Evolutionary conservation across 2,888 invertebrate genomes (phyloP).

Genomic region (Drosophila sordidula): DNA sequence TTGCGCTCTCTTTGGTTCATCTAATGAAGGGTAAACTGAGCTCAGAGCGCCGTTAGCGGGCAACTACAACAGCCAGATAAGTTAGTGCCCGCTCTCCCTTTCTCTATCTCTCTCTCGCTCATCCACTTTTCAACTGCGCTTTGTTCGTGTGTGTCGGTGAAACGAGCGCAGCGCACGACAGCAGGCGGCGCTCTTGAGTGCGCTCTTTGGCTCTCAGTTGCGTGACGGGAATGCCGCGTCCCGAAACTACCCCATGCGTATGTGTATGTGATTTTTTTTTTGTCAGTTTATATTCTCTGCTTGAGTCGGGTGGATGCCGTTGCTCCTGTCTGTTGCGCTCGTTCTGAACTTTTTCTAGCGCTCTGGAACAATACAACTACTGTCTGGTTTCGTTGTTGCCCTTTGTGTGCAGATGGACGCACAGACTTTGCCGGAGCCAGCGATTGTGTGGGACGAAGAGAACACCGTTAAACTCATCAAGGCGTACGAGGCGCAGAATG

Average conservation of each 20-base stretch:
- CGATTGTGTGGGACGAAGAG: conserved; percentile 15
- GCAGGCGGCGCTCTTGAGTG: neutral
- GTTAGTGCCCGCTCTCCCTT: neutral
- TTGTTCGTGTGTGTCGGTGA: neutral
- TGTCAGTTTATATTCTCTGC: conserved; percentile 16
- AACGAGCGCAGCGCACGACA: conserved; percentile 2
- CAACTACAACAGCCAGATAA: too few relatives aligned
- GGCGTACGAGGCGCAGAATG: conserved; percentile 8
- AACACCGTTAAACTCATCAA: conserved; percentile 16
- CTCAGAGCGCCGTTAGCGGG: neutral
- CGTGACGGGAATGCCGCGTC: neutral
- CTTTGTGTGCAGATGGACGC: neutral
- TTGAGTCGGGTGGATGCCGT: conserved; percentile 16
- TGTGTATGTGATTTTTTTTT: neutral
- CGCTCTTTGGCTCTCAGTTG: conserved; percentile 7
- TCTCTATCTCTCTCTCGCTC: neutral
- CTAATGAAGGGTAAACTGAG: neutral
- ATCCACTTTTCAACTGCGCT: neutral
- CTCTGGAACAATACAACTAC: neutral
- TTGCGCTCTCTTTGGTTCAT: conserved; percentile 2
- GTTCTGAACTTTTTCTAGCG: neutral
- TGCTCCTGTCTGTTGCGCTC: conserved; percentile 10
- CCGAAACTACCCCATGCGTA: conserved; percentile 8
- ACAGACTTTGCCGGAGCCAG: neutral
- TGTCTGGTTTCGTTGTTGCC: too few relatives aligned